phyloP scores from a whole-genome alignment of 2,797 vertebrate species.

The Cirrhinus molitorella region DNA sequence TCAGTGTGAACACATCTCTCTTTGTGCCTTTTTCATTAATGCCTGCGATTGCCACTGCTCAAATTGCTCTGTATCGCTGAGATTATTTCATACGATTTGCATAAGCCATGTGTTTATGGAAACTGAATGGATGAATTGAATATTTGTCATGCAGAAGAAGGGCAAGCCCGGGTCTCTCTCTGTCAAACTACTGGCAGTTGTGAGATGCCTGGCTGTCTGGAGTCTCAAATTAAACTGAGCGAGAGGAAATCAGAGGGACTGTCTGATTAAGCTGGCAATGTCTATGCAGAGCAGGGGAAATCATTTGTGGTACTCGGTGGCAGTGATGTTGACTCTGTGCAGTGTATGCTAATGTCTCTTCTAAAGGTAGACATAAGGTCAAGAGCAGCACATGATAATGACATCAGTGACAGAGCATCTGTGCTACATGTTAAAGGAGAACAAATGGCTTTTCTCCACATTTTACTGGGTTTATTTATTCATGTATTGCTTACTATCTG shows the following conservation, averaged over 20 bases:
- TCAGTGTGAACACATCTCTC: conserved; percentile 71
- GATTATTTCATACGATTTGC: conserved; percentile 84
- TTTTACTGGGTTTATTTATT: conserved; percentile 23
- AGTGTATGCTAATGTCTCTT: conserved; percentile 75
- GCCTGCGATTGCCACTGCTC: conserved; percentile 70
- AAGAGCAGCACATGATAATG: conserved; percentile 65
- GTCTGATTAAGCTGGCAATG: conserved; percentile 52
- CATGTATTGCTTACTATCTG: conserved; percentile 1
- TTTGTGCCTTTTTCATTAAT: conserved; percentile 78
- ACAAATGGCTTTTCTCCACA: conserved; percentile 28
- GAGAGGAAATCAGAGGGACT: conserved; percentile 68
- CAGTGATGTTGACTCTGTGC: conserved; percentile 57
- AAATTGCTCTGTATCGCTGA: conserved; percentile 77
- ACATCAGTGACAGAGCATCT: conserved; percentile 46
- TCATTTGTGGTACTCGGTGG: background rate
- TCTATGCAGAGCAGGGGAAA: conserved; percentile 11
- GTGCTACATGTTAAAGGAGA: conserved; percentile 10
- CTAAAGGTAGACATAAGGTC: conserved; percentile 75
- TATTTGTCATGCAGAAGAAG: conserved; percentile 77
- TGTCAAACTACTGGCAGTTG: conserved; percentile 74
- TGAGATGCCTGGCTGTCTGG: conserved; percentile 64
- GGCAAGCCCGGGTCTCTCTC: conserved; percentile 70
- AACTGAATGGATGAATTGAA: conserved; percentile 75
- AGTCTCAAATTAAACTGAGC: conserved; percentile 79
- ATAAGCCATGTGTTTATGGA: conserved; percentile 85